A percentile compares a stretch with the other conserved stretches of the same genome.
These are phyloP conservation scores for Aldrovandia affinis DNA, from an alignment of 2,797 vertebrate genomes.

Conservation along the genomic window DNA sequence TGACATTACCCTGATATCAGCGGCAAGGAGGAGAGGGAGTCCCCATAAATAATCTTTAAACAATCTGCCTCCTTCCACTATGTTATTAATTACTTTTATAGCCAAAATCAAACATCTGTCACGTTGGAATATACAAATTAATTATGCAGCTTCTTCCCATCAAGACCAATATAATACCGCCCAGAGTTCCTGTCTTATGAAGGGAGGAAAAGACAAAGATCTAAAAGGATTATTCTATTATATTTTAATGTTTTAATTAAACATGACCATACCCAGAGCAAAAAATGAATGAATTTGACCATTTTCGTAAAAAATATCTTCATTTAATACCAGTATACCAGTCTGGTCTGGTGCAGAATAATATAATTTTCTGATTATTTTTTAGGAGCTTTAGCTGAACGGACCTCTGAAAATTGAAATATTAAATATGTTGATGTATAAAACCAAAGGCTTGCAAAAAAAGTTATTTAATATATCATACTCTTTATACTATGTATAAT, in stretches of 20 bases:
- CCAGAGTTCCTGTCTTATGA: conserved; percentile 47
- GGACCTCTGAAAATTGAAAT: conserved; percentile 9
- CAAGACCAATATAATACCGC: conserved; percentile 64
- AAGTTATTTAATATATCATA: neutral
- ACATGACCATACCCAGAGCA: neutral
- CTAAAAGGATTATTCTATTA: neutral
- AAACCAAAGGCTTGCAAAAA: too few species aligned
- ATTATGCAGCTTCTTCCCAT: conserved; percentile 80
- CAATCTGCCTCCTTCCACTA: conserved; percentile 78
- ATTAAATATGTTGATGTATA: too few species aligned
- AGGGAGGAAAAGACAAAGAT: conserved; percentile 24
- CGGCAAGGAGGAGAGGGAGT: conserved; percentile 64
- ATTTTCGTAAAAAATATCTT: conserved; percentile 17
- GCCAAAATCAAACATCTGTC: conserved; percentile 85
- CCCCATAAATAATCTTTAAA: conserved; percentile 84
- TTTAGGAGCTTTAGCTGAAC: conserved; percentile 25
- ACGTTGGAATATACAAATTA: conserved; percentile 81
- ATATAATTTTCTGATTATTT: conserved; percentile 15
- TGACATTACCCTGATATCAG: conserved; percentile 50
- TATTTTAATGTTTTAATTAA: conserved; percentile 26
- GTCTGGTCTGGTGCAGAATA: conserved; percentile 6
- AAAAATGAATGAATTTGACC: conserved; percentile 31
- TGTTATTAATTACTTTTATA: conserved; percentile 78
- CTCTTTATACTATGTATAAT: neutral
- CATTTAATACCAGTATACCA: conserved; percentile 7